Evolutionary conservation across 2,113 vertebrate species (phyloP), one percentile per base, ranked within the genome.

Genomic region (Neogobius melanostomus): DNA sequence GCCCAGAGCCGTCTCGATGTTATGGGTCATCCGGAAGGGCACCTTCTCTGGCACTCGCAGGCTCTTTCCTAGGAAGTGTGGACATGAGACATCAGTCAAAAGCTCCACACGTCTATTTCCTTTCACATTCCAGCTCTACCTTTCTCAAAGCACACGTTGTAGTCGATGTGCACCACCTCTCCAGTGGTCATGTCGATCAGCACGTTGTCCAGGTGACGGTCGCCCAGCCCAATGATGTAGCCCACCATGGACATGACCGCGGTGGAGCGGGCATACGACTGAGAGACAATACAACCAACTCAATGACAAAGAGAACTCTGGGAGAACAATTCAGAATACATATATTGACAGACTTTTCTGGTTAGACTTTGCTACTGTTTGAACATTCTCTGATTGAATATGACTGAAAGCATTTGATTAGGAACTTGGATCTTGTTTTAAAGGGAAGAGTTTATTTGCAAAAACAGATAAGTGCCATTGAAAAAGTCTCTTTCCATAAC

Each of bases 221-320:
- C 98, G 47, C 98, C 98, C 36, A 99, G 96, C 69, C 98, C 98
- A 51, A 99, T 99, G 74, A 99, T 98, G 90, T 99, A 99, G 57
- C 98, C 97, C 76, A 99, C 97, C 97, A 99, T 98, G 7, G 98
- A 99, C 98, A 99, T 99, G 81, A 99, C 97, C 16, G 97, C 97
- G 42, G 98, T 98, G 21, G 98, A 99, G 80, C 98, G 95, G 80
- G 97, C 96, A 3, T 99, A 99, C 1, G 95, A 97, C 97, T 99
- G 77, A 36, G 3, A 77, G 0, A 74, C 53, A 84, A 80, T 81
- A 74, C 72, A 77, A 76, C 66, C 71, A 21, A 3, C 28, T 36
- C 28, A 36, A 36, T 36, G 28, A 36, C 28, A 36, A 36, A 36
- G 28, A 36, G 28, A 36, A 3, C 28, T 36, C 28, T 36, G 4